Base-by-base conservation (phyloP, 2,888 invertebrate genomes). In the Pachymerium ferrugineum region DNA sequence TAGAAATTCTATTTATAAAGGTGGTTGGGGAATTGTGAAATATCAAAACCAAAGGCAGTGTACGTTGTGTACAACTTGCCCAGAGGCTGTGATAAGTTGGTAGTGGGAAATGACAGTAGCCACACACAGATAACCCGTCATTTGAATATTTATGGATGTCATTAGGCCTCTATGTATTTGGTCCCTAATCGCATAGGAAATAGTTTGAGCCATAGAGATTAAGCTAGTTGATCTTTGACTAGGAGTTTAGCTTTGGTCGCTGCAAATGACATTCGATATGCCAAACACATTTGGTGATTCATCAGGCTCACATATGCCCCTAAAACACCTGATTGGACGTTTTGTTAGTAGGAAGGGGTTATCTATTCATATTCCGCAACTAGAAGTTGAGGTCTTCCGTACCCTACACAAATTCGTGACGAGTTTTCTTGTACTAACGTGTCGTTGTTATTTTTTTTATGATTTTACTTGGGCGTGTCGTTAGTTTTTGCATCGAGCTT, bases 401-500 rank as follows among this genome's bases (percentile, higher is more conserved):
- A 25, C 22, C 54, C 22, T 54, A 54, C 22, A 2, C 22, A 54
- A 28, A 22, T 22, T 25, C 25, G 54, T 54, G 54, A 25, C 54
- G 22, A 28, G 12, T 25, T 54, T 12, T 6, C 54, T 25, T 28
- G 25, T 54, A 28, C 22, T 54, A 28, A 54, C 25, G 54, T 54
- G 22, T 54, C 25, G 25, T 54, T 28, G 54, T 6, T 54, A 54
- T 69, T 69, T 68, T 30, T 33, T 33, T 33, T 69, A 30, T 33
- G 69, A 31, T 69, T 69, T 69, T 69, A 29, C 69, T 69, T 69
- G 35, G 8, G 10, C 14, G 35, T 35, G 69, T 69, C 54, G 69
- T 31, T 69, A 69, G 69, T 69, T 69, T 69, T 69, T 29, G 69
- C 69, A 69, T 69, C 29, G 30, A 69, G 54, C 54, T 54, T 54